A percentile compares a stretch with the other conserved stretches of the same genome.
Evolutionary conservation across 2,113 vertebrate species (phyloP).

Genomic region (Forbesichthys agassizii): DNA sequence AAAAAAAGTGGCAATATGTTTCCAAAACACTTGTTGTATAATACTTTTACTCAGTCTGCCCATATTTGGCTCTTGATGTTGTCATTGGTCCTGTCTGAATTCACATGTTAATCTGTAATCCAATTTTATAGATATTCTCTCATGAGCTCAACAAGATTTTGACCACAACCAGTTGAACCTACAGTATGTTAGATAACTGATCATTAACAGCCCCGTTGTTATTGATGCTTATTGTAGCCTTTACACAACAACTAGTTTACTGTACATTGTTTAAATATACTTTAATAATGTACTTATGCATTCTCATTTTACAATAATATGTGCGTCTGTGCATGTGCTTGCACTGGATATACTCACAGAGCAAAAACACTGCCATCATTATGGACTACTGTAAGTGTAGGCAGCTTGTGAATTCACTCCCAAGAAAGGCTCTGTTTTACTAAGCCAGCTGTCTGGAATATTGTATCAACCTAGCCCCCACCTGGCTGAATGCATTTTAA

Average conservation of each 20-base stretch:
- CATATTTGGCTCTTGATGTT: conserved; percentile 1
- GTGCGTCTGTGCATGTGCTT: conserved; percentile 3
- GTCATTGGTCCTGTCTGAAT: not conserved
- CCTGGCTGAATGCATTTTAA: conserved; percentile 62
- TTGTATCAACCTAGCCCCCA: conserved; percentile 39
- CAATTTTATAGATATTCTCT: conserved; percentile 38
- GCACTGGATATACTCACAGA: conserved; percentile 28
- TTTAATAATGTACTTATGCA: too few species aligned
- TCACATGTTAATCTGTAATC: conserved; percentile 48
- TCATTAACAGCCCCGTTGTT: not conserved
- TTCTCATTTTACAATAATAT: not conserved
- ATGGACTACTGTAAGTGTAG: conserved; percentile 28
- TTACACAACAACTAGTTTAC: too few species aligned
- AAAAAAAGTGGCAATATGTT: too few species aligned
- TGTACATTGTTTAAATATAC: too few species aligned
- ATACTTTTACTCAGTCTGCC: not conserved
- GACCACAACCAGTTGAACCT: not conserved
- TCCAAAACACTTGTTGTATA: not conserved
- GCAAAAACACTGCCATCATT: conserved; percentile 58
- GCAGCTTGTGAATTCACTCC: conserved; percentile 26
- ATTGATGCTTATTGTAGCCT: not conserved
- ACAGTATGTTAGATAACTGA: too few species aligned
- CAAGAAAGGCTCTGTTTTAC: conserved; percentile 35
- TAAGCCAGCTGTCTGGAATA: conserved; percentile 50
- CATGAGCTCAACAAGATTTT: not conserved